These are phyloP conservation scores for Halichoeres trimaculatus DNA, from an alignment of 2,113 vertebrate species.

Conservation along the genomic window DNA sequence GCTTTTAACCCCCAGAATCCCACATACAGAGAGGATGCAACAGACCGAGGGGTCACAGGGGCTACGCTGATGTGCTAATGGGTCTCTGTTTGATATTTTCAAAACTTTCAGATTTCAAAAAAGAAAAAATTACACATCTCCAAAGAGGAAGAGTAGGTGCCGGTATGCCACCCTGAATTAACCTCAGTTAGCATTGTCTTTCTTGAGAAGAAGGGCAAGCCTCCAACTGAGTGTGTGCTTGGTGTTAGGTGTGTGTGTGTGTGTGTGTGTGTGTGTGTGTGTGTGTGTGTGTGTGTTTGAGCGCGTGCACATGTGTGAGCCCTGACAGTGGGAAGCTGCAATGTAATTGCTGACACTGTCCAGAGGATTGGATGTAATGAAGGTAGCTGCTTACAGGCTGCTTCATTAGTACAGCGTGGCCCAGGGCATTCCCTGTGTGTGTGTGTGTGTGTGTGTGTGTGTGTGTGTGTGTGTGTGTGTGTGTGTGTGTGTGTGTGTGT, in stretches of 20 bases:
- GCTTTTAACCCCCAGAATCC: conserved; percentile 44
- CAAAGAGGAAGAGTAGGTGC: conserved; percentile 7
- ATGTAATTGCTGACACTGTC: conserved; percentile 81
- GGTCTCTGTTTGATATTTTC: conserved; percentile 19
- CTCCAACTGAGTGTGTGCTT: conserved; percentile 32
- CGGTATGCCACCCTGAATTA: conserved; percentile 41
- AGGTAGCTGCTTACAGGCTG: conserved; percentile 81
- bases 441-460: conserved; percentile 35
- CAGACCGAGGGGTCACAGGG: conserved; percentile 29
- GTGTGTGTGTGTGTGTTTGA: conserved; percentile 1
- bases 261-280: conserved; percentile 22
- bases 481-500: conserved; percentile 34
- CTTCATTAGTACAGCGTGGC: conserved; percentile 79
- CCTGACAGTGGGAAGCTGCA: conserved; percentile 70
- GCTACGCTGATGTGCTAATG: conserved; percentile 14
- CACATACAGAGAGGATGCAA: conserved; percentile 15
- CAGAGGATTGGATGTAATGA: conserved; percentile 85
- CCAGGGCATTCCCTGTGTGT: conserved; percentile 59
- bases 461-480: conserved; percentile 37
- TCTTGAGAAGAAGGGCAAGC: conserved; percentile 27
- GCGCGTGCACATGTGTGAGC: conserved; percentile 19
- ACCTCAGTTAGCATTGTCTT: conserved; percentile 26
- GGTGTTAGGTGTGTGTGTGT: neutral
- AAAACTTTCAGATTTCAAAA: conserved; percentile 31
- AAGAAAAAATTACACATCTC: conserved; percentile 37